Base-by-base conservation (phyloP, 2,113 vertebrate genomes). In the Benitochromis conjunctus region DNA sequence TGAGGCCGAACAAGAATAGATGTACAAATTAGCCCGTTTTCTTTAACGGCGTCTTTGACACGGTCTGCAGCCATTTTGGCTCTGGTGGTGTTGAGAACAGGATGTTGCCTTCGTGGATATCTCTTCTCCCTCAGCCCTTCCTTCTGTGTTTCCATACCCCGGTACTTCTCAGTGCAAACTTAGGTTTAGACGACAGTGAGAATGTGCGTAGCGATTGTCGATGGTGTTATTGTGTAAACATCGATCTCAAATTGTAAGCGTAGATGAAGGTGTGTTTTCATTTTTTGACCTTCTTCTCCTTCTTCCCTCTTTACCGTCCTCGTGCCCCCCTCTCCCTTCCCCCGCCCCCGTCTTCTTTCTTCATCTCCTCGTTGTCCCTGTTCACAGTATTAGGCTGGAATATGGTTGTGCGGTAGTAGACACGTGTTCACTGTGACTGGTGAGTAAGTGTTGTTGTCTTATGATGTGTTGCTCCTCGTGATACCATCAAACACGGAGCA, bases 361-460 rank as follows among this genome's bases (percentile, higher is more conserved):
- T 83, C 56, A 48, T 1, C 19, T n/a, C 87, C 55, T 74, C 0
- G 83, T 87, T 88, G 84, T 91, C 79, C 83, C 86, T 83, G 92
- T 93, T 94, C 92, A 93, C 94, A 94, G 95, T 95, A 94, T 92
- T 94, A 94, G 92, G 91, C 90, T 94, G 94, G 94, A 92, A 81
- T 94, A 92, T 94, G 95, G 94, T 95, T 88, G 94, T 94, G 95
- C 88, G 94, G 94, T 95, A 92, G 94, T 95, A 94, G 93, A 94
- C 94, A 91, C 92, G 85, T 95, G 74, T 93, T 82, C 84, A 85
- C 86, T 95, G 89, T 89, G 94, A 80, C 94, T 55, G 82, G 82
- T 92, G 82, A 92, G 88, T 94, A 51, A 64, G 83, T 93, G 88
- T 94, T 85, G 92, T 94, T 26, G 83, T 94, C 88, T 81, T 88